These are phyloP conservation scores for Atta texana DNA, from an alignment of 1,140 invertebrate species.

Conservation along the genomic window DNA sequence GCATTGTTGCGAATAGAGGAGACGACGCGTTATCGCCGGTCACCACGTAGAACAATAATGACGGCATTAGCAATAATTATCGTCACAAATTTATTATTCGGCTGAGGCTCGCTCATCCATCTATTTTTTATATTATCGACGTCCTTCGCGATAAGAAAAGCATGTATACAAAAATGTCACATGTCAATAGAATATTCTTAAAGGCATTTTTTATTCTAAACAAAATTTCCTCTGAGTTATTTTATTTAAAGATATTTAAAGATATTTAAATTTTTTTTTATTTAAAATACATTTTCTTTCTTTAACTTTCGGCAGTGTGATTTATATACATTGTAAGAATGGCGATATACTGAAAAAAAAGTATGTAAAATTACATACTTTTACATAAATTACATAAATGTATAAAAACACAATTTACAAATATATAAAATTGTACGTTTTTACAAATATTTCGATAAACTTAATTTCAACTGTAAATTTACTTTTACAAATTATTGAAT, in stretches of 20 bases:
- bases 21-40: constrained; percentile 17
- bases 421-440: too few relatives aligned
- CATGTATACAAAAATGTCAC: background rate
- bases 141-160: constrained; percentile 15
- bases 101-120: background rate
- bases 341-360: too few relatives aligned
- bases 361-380: too few relatives aligned
- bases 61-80: constrained; percentile 44
- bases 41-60: constrained; percentile 15
- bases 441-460: too few relatives aligned
- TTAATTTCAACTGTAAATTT: too few relatives aligned
- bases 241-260: background rate
- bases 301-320: background rate
- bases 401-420: too few relatives aligned
- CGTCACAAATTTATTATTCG: constrained; percentile 35
- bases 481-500: too few relatives aligned
- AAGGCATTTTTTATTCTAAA: background rate
- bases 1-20: background rate
- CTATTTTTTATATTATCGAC: constrained; percentile 25
- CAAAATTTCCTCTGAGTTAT: background rate
- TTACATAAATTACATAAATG: too few relatives aligned
- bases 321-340: background rate
- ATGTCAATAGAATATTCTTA: background rate
- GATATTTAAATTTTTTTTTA: background rate
- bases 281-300: background rate